A percentile compares a stretch with the other conserved stretches of the same genome.
Conservation (phyloP, 1,140 invertebrate species). For the Euura lappo region DNA sequence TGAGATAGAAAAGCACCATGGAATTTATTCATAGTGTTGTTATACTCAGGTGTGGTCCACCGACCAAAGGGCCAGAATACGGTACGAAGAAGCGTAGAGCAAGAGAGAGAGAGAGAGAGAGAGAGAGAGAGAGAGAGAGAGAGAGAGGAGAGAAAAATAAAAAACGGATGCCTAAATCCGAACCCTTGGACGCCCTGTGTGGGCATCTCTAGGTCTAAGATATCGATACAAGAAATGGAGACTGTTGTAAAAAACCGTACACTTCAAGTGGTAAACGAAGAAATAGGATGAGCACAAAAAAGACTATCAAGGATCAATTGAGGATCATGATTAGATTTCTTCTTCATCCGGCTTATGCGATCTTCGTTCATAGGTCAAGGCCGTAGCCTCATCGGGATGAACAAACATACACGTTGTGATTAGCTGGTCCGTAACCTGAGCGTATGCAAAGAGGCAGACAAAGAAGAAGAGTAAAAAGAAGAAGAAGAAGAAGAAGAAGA, state of each 20-base stretch:
- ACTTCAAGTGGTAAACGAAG: not conserved
- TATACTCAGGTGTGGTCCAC: not conserved
- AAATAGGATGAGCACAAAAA: not conserved
- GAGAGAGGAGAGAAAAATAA: not conserved
- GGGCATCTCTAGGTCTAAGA: not conserved
- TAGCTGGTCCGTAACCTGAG: not conserved
- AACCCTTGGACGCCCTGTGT: constrained; percentile 1
- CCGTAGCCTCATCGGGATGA: not conserved
- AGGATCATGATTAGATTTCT: no score
- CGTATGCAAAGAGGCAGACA: not conserved
- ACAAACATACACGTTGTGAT: not conserved
- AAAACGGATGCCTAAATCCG: not conserved
- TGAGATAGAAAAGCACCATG: not conserved
- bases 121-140: not conserved
- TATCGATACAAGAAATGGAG: not conserved
- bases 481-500: not conserved
- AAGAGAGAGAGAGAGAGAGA: not conserved
- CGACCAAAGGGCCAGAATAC: not conserved
- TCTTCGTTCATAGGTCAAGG: constrained; percentile 2
- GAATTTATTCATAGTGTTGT: not conserved
- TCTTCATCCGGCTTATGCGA: not conserved
- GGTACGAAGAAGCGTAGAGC: not conserved
- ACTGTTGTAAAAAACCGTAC: not conserved
- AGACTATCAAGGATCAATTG: no score
- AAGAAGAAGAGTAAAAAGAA: not conserved